Evolutionary conservation across 2,888 invertebrate genomes (phyloP).

Genomic region (Heliconius cydno): DNA sequence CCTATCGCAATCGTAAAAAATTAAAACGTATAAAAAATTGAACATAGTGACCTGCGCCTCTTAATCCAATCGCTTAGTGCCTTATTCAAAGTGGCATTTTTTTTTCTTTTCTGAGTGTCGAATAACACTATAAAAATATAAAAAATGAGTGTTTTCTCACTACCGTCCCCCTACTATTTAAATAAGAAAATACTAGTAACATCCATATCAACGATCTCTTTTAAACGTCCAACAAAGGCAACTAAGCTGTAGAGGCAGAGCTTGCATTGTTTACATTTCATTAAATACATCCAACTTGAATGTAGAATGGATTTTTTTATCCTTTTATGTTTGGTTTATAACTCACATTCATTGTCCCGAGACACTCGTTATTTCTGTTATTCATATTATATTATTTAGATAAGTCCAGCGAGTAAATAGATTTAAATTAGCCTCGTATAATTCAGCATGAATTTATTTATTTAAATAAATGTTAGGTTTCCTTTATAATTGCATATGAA

Average conservation of each 20-base stretch:
- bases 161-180: no score
- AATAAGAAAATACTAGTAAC: background rate
- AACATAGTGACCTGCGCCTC: no score
- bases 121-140: no score
- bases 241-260: conserved; percentile 20
- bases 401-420: background rate
- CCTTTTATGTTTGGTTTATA: conserved; percentile 20
- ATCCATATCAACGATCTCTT: background rate
- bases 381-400: conserved; percentile 4
- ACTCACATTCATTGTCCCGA: conserved; percentile 8
- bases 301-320: conserved; percentile 19
- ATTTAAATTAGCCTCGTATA: background rate
- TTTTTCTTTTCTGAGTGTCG: no score
- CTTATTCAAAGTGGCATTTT: no score
- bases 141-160: no score
- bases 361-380: conserved; percentile 8
- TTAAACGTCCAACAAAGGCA: conserved; percentile 2
- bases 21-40: no score
- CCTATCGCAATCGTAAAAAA: no score
- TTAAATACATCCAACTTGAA: conserved; percentile 29
- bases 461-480: no score
- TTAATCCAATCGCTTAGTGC: no score
- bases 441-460: background rate
- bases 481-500: no score
- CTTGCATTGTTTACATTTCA: conserved; percentile 38